Conservation (phyloP, 2,113 vertebrate genomes). For the Hydrolagus affinis region DNA sequence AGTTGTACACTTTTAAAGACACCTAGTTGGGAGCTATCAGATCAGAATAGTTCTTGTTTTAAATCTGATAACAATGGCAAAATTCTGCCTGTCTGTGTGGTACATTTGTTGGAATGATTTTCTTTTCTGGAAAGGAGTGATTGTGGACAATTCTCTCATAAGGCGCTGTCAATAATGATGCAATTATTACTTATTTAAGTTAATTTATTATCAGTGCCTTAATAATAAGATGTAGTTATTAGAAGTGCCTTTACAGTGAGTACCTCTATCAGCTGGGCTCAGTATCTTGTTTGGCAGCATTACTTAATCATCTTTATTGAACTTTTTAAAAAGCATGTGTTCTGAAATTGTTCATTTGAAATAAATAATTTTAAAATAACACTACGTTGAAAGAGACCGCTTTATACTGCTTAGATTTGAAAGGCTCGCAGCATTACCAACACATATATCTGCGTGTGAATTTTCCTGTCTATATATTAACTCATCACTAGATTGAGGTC, state of each 20-base stretch:
- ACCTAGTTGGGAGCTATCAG: background rate
- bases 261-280: constrained; percentile 5
- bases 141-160: background rate
- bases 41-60: background rate
- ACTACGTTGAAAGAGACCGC: background rate
- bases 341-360: too few relatives aligned
- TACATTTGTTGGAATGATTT: background rate
- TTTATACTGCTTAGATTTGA: too few relatives aligned
- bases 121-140: constrained; percentile 3
- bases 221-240: background rate
- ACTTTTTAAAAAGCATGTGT: too few relatives aligned
- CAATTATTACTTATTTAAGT: background rate
- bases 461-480: too few relatives aligned
- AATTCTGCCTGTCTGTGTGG: constrained; percentile 14
- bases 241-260: background rate
- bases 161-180: constrained; percentile 11
- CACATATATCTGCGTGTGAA: too few relatives aligned
- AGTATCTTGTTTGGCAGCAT: background rate
- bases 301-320: background rate
- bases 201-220: background rate
- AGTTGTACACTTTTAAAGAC: background rate
- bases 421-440: too few relatives aligned
- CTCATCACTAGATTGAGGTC: too few relatives aligned
- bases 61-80: constrained; percentile 19
- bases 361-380: background rate